Percentiles rank a stretch among this genome's conserved stretches.
These are phyloP conservation scores for Oreochromis mossambicus DNA, from an alignment of 2,797 vertebrate genomes.

Conservation along the genomic window DNA sequence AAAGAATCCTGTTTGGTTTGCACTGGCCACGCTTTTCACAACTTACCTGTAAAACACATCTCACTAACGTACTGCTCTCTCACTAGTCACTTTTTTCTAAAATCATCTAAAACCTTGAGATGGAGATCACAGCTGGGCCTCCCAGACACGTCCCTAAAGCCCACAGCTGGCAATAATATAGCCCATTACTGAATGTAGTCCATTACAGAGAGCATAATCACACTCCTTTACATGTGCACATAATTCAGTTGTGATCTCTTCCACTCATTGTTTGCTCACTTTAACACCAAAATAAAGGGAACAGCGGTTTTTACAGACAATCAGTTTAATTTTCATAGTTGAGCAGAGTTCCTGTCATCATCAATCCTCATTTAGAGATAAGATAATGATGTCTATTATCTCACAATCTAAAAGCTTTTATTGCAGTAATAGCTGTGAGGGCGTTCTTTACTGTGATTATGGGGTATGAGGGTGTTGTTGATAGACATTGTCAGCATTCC, in stretches of 20 bases:
- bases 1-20: not conserved
- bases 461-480: not conserved
- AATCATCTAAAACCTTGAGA: not conserved
- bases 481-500: not conserved
- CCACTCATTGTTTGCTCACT: slow-evolving; percentile 6
- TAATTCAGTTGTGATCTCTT: not conserved
- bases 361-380: not conserved
- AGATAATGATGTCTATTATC: slow-evolving; percentile 8
- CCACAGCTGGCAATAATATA: slow-evolving; percentile 1
- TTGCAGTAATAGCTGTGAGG: not conserved
- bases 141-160: slow-evolving; percentile 9
- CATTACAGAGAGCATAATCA: not conserved
- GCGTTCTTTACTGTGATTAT: not conserved
- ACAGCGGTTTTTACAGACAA: not conserved
- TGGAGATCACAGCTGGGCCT: slow-evolving; percentile 22
- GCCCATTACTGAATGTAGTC: not conserved
- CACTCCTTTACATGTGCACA: not conserved
- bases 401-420: slow-evolving; percentile 2
- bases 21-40: not conserved
- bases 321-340: not conserved
- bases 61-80: not conserved
- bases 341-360: not conserved
- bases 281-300: not conserved
- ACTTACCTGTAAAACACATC: not conserved
- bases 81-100: not conserved